Conservation (phyloP, 2,113 vertebrate genomes). For the Cyprinodon tularosa region DNA sequence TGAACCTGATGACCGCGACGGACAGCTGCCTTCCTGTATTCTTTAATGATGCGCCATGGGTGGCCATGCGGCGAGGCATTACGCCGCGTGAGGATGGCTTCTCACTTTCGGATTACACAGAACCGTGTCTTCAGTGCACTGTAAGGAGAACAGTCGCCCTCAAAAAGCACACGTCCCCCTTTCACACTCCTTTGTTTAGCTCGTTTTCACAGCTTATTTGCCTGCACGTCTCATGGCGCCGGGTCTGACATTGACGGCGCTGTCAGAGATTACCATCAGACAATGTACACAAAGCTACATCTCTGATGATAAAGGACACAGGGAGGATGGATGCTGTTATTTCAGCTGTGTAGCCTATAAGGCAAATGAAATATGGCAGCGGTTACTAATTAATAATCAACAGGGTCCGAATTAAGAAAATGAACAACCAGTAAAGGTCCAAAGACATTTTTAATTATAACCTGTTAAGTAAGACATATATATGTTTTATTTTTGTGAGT, state of each 20-base stretch:
- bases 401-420: too few relatives aligned
- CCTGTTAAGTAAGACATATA: too few relatives aligned
- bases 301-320: conserved; percentile 25
- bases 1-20: conserved; percentile 15
- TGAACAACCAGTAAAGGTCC: too few relatives aligned
- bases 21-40: conserved; percentile 39
- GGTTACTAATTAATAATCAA: too few relatives aligned
- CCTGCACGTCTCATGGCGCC: conserved; percentile 37
- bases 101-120: conserved; percentile 55
- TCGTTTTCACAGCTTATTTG: conserved; percentile 51
- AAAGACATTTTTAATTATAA: too few relatives aligned
- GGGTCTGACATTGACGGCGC: conserved; percentile 47
- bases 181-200: conserved; percentile 18
- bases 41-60: conserved; percentile 63
- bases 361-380: background rate
- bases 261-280: conserved; percentile 52
- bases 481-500: too few relatives aligned
- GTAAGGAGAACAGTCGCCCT: conserved; percentile 38
- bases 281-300: conserved; percentile 17
- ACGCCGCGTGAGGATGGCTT: conserved; percentile 52
- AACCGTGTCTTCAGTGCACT: conserved; percentile 46
- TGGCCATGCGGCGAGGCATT: conserved; percentile 50
- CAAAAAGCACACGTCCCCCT: conserved; percentile 26
- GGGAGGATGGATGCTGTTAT: conserved; percentile 16
- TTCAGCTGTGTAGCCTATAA: background rate